These are phyloP conservation scores for Chiloscyllium plagiosum DNA, from an alignment of 2,113 vertebrate species.

Conservation along the genomic window DNA sequence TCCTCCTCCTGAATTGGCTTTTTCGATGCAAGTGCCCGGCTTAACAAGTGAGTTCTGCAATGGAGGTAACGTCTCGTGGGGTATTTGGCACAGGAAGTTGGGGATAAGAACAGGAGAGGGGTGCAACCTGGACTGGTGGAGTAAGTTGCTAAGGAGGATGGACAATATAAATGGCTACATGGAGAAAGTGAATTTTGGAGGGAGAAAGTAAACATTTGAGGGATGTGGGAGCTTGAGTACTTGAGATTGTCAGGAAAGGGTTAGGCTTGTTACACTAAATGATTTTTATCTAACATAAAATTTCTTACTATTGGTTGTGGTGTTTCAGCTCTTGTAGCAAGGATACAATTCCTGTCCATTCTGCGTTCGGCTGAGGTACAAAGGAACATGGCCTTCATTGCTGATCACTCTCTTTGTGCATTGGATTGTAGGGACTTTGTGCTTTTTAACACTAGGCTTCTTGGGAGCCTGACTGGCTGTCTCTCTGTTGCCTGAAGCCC, in stretches of 20 bases:
- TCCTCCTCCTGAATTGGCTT: conserved; percentile 53
- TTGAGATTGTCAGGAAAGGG: neutral
- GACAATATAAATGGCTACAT: neutral
- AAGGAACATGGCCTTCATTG: neutral
- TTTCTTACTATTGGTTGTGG: neutral
- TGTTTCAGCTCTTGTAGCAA: neutral
- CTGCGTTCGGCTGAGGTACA: neutral
- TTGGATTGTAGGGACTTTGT: neutral
- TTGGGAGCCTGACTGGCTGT: neutral
- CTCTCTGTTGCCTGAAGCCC: neutral
- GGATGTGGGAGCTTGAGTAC: neutral
- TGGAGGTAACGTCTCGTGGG: neutral
- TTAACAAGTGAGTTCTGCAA: conserved; percentile 30
- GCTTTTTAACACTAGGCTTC: neutral
- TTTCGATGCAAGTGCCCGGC: conserved; percentile 20
- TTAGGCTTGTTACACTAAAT: neutral
- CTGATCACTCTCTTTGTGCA: neutral
- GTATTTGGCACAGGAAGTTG: neutral
- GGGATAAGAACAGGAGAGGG: neutral
- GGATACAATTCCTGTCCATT: neutral
- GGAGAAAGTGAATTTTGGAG: neutral
- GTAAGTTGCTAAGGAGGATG: neutral
- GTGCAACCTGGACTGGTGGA: neutral
- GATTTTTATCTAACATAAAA: neutral
- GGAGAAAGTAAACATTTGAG: neutral